A percentile compares a stretch with the other conserved stretches of the same genome.
Conservation (phyloP, 2,888 invertebrate species). For the Amphipoea lucens region DNA sequence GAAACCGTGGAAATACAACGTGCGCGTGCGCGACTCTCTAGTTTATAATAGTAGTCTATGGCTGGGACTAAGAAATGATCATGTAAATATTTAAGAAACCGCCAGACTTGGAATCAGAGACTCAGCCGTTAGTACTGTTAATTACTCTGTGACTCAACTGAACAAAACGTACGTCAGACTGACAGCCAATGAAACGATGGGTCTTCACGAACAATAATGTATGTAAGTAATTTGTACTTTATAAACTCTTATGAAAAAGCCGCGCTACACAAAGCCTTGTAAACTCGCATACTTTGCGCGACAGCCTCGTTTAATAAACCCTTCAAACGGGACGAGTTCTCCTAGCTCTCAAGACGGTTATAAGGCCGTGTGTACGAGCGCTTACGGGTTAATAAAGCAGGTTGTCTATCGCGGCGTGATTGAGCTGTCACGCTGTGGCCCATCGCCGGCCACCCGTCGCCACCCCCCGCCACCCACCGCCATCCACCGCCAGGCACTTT, state of each 20-base stretch:
- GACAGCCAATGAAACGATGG: neutral
- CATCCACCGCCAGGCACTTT: constrained; percentile 8
- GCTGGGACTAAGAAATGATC: neutral
- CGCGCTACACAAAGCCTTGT: neutral
- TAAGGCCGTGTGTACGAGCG: constrained; percentile 22
- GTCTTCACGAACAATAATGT: neutral
- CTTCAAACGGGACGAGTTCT: constrained; percentile 24
- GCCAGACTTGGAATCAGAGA: neutral
- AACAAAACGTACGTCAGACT: neutral
- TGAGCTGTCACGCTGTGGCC: constrained; percentile 55
- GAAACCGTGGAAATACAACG: neutral
- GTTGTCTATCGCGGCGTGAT: constrained; percentile 50
- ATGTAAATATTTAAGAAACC: constrained; percentile 9
- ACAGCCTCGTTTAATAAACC: constrained; percentile 39
- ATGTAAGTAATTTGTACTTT: neutral
- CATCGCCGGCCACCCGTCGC: constrained; percentile 15
- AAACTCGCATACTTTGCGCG: neutral
- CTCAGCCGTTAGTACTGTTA: too few relatives aligned
- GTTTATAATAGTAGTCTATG: too few relatives aligned
- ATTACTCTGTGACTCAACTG: too few relatives aligned
- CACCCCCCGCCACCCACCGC: neutral
- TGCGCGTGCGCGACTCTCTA: neutral
- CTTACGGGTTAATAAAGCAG: constrained; percentile 48
- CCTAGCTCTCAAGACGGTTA: constrained; percentile 24
- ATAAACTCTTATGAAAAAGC: constrained; percentile 5